Base-by-base conservation (phyloP, 2,888 invertebrate genomes). In the Minunthozetes semirufus region DNA sequence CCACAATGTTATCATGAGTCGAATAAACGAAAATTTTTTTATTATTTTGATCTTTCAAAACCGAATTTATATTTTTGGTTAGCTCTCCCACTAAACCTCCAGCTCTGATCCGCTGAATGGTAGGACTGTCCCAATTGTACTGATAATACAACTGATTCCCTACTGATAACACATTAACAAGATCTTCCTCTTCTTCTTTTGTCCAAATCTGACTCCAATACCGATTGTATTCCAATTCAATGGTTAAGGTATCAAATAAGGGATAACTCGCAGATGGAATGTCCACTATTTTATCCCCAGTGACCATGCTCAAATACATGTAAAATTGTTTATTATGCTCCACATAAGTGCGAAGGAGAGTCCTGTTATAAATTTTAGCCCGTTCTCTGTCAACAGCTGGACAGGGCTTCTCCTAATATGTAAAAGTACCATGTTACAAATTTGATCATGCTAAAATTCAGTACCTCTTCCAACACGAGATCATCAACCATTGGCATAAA, bases 1-100 rank as follows among this genome's bases (percentile, higher is more conserved):
- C 61, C n/a, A 76, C 27, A 22, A 46, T 42, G 11, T 17, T 38
- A 61, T 76, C 76, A 22, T 76, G 76, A 9, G 76, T 76, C 17
- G 76, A 73, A 72, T 76, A 76, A 0, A 73, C 25, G 25, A 53
- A 68, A 1, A 76, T 0, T 72, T 73, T 73, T 13, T 25, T 29
- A 1, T 25, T 15, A 13, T 19, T 56, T 22, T 33, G 19, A 17
- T 53, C 29, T 22, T 42, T 8, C 3, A 33, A 8, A 8, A 33
- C 33, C 8, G 3, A 5, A 5, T 33, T 33, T 33, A 33, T 5
- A 33, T 33, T 33, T 8, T 33, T 33, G 33, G 3, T 33, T 61
- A 61, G 71, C 33, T 73, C 73, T n/a, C 53, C 46, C n/a, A 70
- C 42, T 9, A 75, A 38, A 66, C 63, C 48, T 5, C 74, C 74